Evolutionary conservation across 2,113 vertebrate species (phyloP).

Genomic region (Muscicapa adusta): DNA sequence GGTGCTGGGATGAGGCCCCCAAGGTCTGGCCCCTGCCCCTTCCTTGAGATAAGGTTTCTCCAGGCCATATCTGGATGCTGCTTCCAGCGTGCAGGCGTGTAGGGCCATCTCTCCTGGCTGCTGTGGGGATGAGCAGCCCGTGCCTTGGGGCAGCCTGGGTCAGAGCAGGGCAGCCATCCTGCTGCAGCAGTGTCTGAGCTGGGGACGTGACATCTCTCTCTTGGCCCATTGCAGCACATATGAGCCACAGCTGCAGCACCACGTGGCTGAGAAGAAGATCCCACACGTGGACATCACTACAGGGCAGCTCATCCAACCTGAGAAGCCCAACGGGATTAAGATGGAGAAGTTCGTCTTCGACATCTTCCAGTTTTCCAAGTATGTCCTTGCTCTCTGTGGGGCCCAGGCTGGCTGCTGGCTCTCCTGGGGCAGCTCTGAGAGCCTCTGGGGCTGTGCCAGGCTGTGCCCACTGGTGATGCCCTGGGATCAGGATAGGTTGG

Average conservation of each 20-base stretch:
- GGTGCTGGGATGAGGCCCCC: not conserved
- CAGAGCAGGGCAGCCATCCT: not conserved
- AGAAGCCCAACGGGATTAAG: constrained; percentile 97
- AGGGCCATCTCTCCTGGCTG: not conserved
- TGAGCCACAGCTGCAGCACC: constrained; percentile 89
- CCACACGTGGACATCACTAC: constrained; percentile 78
- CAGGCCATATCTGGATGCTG: accelerated
- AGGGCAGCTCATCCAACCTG: constrained; percentile 83
- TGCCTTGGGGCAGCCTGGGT: accelerated
- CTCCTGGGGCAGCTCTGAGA: not conserved
- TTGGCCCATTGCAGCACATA: constrained; percentile 74
- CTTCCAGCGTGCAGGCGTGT: accelerated
- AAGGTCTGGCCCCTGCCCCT: not conserved
- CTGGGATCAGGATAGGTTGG: accelerated
- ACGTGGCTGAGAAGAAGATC: constrained; percentile 96
- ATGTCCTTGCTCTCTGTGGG: constrained; percentile 22
- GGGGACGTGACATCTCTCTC: not conserved
- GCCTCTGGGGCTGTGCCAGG: not conserved
- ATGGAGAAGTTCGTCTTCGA: constrained; percentile 99
- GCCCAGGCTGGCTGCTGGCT: not conserved
- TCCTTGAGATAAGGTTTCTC: not conserved
- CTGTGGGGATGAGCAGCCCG: accelerated
- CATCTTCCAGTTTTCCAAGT: constrained; percentile 98
- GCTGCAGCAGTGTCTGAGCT: not conserved
- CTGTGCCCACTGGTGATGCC: accelerated